Conservation (phyloP, 1,140 invertebrate genomes). For the Acromyrmex charruanus region DNA sequence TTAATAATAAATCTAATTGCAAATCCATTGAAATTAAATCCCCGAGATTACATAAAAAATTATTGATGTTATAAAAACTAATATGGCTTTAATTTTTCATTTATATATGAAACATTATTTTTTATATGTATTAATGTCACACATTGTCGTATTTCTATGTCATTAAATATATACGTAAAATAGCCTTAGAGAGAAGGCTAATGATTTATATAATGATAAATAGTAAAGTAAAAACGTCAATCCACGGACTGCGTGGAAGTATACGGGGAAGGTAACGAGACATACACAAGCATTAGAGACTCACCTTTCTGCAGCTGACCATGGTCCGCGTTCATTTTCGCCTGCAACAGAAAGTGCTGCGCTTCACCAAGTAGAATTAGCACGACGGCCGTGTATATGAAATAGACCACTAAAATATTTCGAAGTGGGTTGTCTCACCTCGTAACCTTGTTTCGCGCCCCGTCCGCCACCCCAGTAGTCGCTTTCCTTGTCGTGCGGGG, state of each 20-base stretch:
- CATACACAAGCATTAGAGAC: slow-evolving; percentile 44
- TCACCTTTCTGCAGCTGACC: slow-evolving; percentile 87
- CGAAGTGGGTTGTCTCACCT: slow-evolving; percentile 81
- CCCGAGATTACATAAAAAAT: neutral
- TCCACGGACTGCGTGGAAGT: neutral
- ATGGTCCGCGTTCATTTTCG: slow-evolving; percentile 88
- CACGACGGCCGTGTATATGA: slow-evolving; percentile 66
- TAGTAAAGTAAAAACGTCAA: slow-evolving; percentile 8
- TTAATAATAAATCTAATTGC: neutral
- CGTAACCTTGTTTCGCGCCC: slow-evolving; percentile 87
- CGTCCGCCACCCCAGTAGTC: slow-evolving; percentile 87
- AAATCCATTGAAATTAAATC: neutral
- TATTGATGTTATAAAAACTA: neutral
- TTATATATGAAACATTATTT: neutral
- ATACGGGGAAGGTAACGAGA: neutral
- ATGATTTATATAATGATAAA: neutral
- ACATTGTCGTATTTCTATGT: neutral
- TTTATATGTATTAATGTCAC: neutral
- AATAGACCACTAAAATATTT: slow-evolving; percentile 68
- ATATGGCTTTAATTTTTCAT: neutral
- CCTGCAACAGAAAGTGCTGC: slow-evolving; percentile 87
- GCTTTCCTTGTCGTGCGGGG: slow-evolving; percentile 87
- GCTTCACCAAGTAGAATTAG: slow-evolving; percentile 84
- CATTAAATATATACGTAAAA: neutral
- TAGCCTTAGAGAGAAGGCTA: neutral